Base-by-base conservation (phyloP, 1,140 invertebrate species). In the Phymastichus coffea region DNA sequence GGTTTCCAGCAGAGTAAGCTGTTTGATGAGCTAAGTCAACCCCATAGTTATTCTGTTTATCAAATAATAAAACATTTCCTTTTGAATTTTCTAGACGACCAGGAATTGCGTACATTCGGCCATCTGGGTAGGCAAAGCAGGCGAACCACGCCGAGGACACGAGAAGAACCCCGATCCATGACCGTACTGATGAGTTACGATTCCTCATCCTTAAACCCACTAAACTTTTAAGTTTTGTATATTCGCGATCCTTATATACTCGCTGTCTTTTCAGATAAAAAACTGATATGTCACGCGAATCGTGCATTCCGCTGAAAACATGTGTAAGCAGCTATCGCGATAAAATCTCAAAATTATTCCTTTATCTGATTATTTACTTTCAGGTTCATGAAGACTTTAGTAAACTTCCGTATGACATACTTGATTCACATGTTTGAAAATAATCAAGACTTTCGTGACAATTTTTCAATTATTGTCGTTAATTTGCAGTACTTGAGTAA, bases 291-390 rank as follows among this genome's bases (percentile, higher is more conserved):
- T 44, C 60, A 62, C 46, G 60, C 38, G 23, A 37, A 40, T 43
- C 60, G 60, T 62, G 60, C 44, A 51, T 6, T 25, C 30, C 19
- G 2, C 8, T 3, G 26, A 51, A 35, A 62, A 62, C 60, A 62
- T 46, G 19, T 26, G 4, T 19, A 41, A 4, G 3, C 7, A 28
- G 51, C 51, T 41, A 58, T 58, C 38, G 2, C 6, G 46, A 43
- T 47, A 35, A 48, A 25, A 51, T n/a, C n/a, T n/a, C n/a, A n/a
- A n/a, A n/a, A n/a, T n/a, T n/a, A n/a, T n/a, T n/a, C n/a, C 28
- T 53, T 19, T 7, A 0, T 38, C 4, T 15, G 35, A 51, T 38
- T 30, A 51, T 26, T 14, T 56, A 25, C 6, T 41, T 49, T 49
- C 41, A 44, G 33, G 9, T 38, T 4, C 38, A 15, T 49, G 10